Evolutionary conservation across 1,140 invertebrate species (phyloP).

Genomic region (Microplitis mediator): DNA sequence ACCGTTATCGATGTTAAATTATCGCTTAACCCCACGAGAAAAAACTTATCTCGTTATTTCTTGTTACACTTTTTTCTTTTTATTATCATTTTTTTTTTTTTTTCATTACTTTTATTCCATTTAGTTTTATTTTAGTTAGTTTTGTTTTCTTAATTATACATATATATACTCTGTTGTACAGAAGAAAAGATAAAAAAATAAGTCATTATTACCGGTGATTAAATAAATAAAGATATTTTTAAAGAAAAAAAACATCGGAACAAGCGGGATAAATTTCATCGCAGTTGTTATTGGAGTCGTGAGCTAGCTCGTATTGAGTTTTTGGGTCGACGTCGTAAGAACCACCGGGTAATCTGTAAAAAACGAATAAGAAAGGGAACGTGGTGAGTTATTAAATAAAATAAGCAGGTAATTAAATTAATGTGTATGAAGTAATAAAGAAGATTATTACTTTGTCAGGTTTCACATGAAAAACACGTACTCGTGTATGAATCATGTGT

Average conservation of each 20-base stretch:
- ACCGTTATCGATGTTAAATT: slow-evolving; percentile 18
- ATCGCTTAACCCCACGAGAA: slow-evolving; percentile 6
- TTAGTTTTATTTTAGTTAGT: not conserved
- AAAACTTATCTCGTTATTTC: not conserved
- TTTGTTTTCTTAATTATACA: not conserved
- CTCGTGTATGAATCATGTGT: too few species aligned
- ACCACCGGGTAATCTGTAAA: slow-evolving; percentile 38
- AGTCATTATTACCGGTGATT: too few species aligned
- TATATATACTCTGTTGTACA: too few species aligned
- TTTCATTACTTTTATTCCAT: not conserved
- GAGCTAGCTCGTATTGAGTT: slow-evolving; percentile 47
- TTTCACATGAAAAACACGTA: too few species aligned
- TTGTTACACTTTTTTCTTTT: not conserved
- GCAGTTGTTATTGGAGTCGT: slow-evolving; percentile 41
- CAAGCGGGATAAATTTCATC: slow-evolving; percentile 35
- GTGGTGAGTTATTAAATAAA: not conserved
- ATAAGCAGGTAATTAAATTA: too few species aligned
- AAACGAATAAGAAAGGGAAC: slow-evolving; percentile 9
- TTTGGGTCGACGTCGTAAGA: slow-evolving; percentile 40
- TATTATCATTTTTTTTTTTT: not conserved
- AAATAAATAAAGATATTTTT: not conserved
- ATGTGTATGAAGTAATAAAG: too few species aligned
- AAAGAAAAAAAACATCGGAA: slow-evolving; percentile 37
- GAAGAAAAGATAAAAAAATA: too few species aligned
- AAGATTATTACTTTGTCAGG: too few species aligned